phyloP scores from a whole-genome alignment of 2,797 vertebrate species.

The Pteropus rufus region DNA sequence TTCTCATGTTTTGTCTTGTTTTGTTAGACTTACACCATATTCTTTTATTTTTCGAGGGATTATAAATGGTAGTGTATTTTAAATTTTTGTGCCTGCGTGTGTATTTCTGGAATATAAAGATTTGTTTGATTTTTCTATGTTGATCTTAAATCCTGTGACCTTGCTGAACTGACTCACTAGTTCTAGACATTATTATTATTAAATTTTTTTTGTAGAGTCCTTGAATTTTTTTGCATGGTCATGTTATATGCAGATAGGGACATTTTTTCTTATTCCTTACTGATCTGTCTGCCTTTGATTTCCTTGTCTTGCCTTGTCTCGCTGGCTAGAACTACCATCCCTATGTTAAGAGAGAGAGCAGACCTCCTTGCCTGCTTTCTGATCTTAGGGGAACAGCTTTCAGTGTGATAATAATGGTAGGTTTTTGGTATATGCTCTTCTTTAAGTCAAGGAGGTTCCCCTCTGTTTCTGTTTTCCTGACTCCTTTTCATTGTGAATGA shows the following conservation, averaged over 20 bases:
- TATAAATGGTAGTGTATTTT: neutral
- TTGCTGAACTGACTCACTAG: neutral
- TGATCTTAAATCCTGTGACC: neutral
- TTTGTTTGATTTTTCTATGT: neutral
- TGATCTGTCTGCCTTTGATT: neutral
- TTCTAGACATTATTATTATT: neutral
- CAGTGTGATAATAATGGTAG: neutral
- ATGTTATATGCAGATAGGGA: neutral
- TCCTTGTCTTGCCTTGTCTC: neutral
- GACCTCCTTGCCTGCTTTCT: neutral
- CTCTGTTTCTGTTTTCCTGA: neutral
- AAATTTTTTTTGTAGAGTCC: neutral
- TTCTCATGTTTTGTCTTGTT: neutral
- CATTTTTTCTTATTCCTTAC: neutral
- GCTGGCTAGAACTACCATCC: neutral
- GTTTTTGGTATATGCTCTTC: neutral
- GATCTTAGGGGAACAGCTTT: neutral
- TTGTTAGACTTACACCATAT: neutral
- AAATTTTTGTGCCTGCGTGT: neutral
- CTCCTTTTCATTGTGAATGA: neutral
- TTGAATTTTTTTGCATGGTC: neutral
- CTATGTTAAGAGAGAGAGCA: neutral
- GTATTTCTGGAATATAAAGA: neutral
- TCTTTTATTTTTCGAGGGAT: neutral
- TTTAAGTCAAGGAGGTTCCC: neutral